Evolutionary conservation across 2,888 invertebrate genomes (phyloP).

Genomic region (Limnephilus auricula): DNA sequence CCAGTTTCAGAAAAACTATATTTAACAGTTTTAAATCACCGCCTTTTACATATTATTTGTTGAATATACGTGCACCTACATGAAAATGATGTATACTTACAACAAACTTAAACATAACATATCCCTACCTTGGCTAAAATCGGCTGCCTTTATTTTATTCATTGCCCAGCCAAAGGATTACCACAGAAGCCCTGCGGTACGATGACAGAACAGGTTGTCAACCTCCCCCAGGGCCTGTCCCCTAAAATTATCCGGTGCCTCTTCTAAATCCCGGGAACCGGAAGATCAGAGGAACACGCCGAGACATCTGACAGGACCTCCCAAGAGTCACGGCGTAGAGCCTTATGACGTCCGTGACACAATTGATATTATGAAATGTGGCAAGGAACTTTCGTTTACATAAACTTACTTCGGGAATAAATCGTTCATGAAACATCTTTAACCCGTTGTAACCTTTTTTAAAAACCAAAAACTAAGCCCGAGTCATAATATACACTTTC

Average conservation of each 20-base stretch:
- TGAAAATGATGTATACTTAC: neutral
- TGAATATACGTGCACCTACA: neutral
- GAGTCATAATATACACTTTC: no score
- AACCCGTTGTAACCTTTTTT: no score
- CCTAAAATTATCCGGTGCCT: neutral
- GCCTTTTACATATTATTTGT: no score
- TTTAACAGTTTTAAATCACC: no score
- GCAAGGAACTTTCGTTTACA: neutral
- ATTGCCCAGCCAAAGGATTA: neutral
- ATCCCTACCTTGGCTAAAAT: neutral
- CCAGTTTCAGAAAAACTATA: no score
- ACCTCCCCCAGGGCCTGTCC: neutral
- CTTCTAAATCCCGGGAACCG: neutral
- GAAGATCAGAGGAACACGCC: constrained; percentile 8
- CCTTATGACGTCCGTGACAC: constrained; percentile 19
- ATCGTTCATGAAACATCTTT: neutral
- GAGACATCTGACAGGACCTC: constrained; percentile 15
- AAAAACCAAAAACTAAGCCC: no score
- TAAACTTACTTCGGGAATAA: neutral
- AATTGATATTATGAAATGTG: neutral
- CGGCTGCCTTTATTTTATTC: neutral
- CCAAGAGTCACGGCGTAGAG: neutral
- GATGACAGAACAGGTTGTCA: constrained; percentile 9
- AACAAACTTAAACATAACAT: neutral
- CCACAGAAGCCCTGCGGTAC: neutral